These are phyloP conservation scores for Porites cylindrica DNA, from an alignment of 92 coral and sea anemone genomes.

Conservation along the genomic window DNA sequence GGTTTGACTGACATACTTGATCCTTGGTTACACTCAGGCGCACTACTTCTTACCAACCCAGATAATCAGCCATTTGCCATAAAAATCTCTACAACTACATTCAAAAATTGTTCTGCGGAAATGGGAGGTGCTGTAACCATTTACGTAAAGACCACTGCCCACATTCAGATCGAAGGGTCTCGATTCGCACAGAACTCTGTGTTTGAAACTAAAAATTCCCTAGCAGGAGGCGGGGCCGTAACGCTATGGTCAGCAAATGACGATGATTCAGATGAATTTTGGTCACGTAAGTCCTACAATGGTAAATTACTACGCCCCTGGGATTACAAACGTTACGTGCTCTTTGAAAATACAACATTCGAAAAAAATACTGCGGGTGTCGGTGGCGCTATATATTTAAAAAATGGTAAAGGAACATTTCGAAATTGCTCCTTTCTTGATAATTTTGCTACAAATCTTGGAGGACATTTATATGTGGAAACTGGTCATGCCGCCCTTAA, in stretches of 20 bases:
- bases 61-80: no score
- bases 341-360: conserved; percentile 54
- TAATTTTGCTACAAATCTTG: conserved; percentile 62
- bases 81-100: no score
- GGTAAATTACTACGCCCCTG: not conserved
- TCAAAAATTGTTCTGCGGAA: no score
- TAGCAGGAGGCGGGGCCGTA: not conserved
- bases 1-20: no score
- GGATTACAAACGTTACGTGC: conserved; percentile 12
- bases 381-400: conserved; percentile 70
- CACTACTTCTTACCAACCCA: no score
- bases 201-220: not conserved
- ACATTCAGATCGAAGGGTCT: no score
- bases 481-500: no score
- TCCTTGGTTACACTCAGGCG: no score
- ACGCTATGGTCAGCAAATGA: conserved; percentile 10
- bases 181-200: no score
- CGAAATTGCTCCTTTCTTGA: conserved; percentile 60
- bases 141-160: no score
- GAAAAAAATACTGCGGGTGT: conserved; percentile 60
- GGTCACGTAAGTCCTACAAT: not conserved
- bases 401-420: conserved; percentile 54
- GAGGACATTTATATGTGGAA: no score
- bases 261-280: conserved; percentile 1
- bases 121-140: no score